Evolutionary conservation across 2,888 invertebrate species (phyloP), one percentile per base, ranked within the genome.

Genomic region (Anthophora plumipes): DNA sequence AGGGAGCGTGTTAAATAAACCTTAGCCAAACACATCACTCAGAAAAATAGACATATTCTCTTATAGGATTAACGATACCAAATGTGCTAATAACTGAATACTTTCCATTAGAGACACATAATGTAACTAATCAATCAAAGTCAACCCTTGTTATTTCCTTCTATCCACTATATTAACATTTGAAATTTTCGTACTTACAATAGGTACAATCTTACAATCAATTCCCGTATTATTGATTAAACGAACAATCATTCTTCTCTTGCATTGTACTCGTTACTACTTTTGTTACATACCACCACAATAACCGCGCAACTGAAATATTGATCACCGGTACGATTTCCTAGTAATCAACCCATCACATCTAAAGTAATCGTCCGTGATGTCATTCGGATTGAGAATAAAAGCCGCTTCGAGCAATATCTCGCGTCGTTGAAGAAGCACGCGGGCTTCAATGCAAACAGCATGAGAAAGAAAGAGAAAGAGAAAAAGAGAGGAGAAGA

Each of bases 321-420:
- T 52, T 39, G 7, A 66, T 50, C 39, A 1, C 43, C 43, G 22
- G 17, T 22, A 37, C 37, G 52, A 52, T 41, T 39, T 50, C 64
- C 37, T 39, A 50, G 22, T 39, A 54, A 67, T 67, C 41, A 14
- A 46, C 31, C 31, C n/a, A 55, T 43, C 31, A 31, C 31, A 25
- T 43, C 6, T 25, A 48, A 41, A 54, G 54, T 54, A 67, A 67
- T 67, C 39, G 41, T 25, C 25, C 54, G 39, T 31, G 67, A 55
- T 55, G 31, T 43, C 55, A 31, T 43, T 67, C 14, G n/a, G 6
- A 11, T 25, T 17, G 39, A 22, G 52, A 39, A 54, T 31, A 25
- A 66, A 48, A 55, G 46, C 46, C 22, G 25, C 31, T 48, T 20
- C 14, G 25, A 17, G 76, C 50, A 41, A 14, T 41, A 31, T 11